Evolutionary conservation across 1,140 invertebrate species (phyloP), one percentile per base, ranked within the genome.

Genomic region (Drosophila aff.): DNA sequence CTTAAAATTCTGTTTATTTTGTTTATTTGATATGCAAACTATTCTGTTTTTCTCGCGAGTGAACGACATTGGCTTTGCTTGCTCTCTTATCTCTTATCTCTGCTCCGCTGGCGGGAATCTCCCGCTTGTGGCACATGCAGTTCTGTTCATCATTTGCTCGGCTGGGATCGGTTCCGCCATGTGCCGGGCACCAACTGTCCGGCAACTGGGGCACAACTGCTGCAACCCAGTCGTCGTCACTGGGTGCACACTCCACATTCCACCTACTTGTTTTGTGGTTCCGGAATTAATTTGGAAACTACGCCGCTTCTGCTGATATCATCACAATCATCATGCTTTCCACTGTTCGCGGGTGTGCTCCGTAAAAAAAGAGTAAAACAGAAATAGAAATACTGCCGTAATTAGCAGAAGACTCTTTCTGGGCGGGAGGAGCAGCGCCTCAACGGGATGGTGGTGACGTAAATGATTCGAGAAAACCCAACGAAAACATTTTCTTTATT

Each of bases 121-220:
- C 60, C 60, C 46, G 36, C 46, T 66, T 52, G 16, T 52, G 61
- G 16, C 55, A 76, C 28, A 55, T 50, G 41, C 38, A 67, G 33
- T 41, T 57, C 44, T 44, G 26, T 50, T 57, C 43, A 58, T 15
- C 44, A 26, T 33, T 21, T 31, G 28, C 7, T n/a, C 16, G 15
- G 9, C 18, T 57, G 18, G 13, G 23, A 33, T 36, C 46, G 79
- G 82, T 86, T 79, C 82, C 68, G 52, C 43, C 18, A 61, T 71
- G 82, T 85, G 69, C 82, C 82, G 65, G 74, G 59, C 52, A 86
- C 82, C 68, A 44, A 67, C 62, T 21, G 33, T 31, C 21, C 52
- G 16, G 38, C 53, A 73, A 50, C 15, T 73, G 67, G 69, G 67
- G 55, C 66, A 69, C 66, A 69, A 49, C 36, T 69, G 68, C 18